These are phyloP conservation scores for Monomorium pharaonis DNA, from an alignment of 1,140 invertebrate species.

Conservation along the genomic window DNA sequence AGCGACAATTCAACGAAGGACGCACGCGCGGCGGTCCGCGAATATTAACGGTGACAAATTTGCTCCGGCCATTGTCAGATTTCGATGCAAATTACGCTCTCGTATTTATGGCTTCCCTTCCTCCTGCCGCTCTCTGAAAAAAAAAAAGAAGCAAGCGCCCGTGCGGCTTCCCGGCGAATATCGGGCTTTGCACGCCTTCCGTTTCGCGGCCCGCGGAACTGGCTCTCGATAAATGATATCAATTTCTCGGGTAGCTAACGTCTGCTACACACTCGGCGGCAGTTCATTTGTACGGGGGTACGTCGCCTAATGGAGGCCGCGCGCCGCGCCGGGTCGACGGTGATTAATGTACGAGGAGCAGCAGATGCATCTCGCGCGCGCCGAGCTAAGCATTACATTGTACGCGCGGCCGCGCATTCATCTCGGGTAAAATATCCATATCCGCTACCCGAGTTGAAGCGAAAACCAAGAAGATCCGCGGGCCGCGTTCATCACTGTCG, in stretches of 20 bases:
- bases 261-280: neutral
- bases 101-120: neutral
- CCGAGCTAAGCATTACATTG: conserved; percentile 47
- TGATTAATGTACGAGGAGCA: conserved; percentile 38
- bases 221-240: conserved; percentile 24
- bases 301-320: conserved; percentile 23
- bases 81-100: neutral
- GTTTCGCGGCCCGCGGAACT: neutral
- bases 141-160: neutral
- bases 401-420: conserved; percentile 10
- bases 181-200: neutral
- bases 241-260: conserved; percentile 19
- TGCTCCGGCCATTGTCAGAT: neutral
- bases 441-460: neutral
- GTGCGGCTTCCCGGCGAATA: neutral
- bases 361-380: conserved; percentile 29
- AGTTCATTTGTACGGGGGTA: conserved; percentile 38
- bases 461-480: neutral
- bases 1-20: conserved; percentile 6
- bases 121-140: neutral
- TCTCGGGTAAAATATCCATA: conserved; percentile 30
- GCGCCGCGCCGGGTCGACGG: neutral
- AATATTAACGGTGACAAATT: neutral
- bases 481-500: neutral
- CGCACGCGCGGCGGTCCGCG: neutral